A percentile compares a stretch with the other conserved stretches of the same genome.
These are phyloP conservation scores for Creontiades dilutus DNA, from an alignment of 2,888 invertebrate genomes.

Conservation along the genomic window DNA sequence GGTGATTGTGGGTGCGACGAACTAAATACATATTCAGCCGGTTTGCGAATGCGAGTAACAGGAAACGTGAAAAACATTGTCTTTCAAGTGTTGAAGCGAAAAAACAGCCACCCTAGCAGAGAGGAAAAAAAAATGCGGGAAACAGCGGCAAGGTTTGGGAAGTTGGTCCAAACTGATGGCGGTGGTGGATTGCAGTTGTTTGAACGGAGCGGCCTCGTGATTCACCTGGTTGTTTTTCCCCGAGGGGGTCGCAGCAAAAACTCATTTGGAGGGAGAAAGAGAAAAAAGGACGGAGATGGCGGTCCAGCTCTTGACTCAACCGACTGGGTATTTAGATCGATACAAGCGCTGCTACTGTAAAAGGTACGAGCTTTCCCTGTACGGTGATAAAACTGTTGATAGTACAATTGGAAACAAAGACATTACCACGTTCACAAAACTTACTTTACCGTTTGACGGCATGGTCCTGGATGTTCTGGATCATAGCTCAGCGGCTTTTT, in stretches of 20 bases:
- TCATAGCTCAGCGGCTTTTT: no score
- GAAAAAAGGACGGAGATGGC: background rate
- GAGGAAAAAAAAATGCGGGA: background rate
- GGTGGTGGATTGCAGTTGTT: constrained; percentile 31
- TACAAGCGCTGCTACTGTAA: background rate
- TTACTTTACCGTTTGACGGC: no score
- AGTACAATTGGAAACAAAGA: no score
- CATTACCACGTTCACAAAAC: no score
- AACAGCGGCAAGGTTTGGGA: constrained; percentile 6
- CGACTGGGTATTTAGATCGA: constrained; percentile 16
- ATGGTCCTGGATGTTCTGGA: no score
- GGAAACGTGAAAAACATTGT: no score
- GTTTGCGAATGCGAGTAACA: no score
- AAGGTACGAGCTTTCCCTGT: background rate
- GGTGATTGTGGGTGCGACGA: no score
- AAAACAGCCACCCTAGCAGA: no score
- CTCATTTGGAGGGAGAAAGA: constrained; percentile 3
- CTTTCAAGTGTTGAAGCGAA: no score
- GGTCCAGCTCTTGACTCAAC: constrained; percentile 7
- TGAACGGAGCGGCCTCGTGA: constrained; percentile 28
- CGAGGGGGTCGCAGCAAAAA: background rate
- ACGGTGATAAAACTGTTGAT: background rate
- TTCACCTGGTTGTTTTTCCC: constrained; percentile 40
- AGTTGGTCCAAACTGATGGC: background rate
- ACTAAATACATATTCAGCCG: no score